These are phyloP conservation scores for Discoglossus pictus DNA, from an alignment of 2,797 vertebrate species.

Conservation along the genomic window DNA sequence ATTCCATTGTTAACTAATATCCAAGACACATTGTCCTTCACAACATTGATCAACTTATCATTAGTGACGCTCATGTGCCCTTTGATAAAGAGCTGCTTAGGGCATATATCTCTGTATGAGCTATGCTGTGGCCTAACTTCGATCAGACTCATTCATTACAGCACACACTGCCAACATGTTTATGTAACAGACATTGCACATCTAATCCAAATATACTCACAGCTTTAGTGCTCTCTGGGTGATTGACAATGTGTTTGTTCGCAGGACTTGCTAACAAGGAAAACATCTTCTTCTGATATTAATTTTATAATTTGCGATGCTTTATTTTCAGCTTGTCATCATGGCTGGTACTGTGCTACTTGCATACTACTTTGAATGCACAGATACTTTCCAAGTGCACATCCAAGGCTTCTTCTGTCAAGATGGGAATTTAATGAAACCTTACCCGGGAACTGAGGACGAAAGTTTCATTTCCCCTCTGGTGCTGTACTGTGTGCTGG, in stretches of 20 bases:
- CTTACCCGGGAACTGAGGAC: slow-evolving; percentile 90
- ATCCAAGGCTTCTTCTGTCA: slow-evolving; percentile 98
- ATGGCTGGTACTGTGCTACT: slow-evolving; percentile 95
- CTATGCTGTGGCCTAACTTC: slow-evolving; percentile 9
- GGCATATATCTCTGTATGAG: slow-evolving; percentile 32
- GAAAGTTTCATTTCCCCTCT: slow-evolving; percentile 92
- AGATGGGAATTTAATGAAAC: slow-evolving; percentile 95
- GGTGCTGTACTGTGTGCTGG: slow-evolving; percentile 92
- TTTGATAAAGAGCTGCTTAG: slow-evolving; percentile 40
- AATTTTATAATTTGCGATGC: slow-evolving; percentile 72
- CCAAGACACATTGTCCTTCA: background rate
- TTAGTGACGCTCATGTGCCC: slow-evolving; percentile 33
- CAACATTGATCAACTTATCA: slow-evolving; percentile 51
- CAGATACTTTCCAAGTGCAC: slow-evolving; percentile 91
- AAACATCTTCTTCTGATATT: slow-evolving; percentile 43
- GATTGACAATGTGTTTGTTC: slow-evolving; percentile 57
- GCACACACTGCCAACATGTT: slow-evolving; percentile 61
- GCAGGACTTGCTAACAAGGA: slow-evolving; percentile 54
- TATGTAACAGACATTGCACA: slow-evolving; percentile 66
- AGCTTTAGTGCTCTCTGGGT: slow-evolving; percentile 40
- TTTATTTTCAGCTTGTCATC: slow-evolving; percentile 95
- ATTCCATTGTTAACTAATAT: background rate
- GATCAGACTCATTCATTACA: slow-evolving; percentile 52
- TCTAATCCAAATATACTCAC: slow-evolving; percentile 33
- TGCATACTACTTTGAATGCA: slow-evolving; percentile 98